A percentile compares a stretch with the other conserved stretches of the same genome.
phyloP scores from a whole-genome alignment of 2,888 invertebrate species.

The Heliconius charithonia region DNA sequence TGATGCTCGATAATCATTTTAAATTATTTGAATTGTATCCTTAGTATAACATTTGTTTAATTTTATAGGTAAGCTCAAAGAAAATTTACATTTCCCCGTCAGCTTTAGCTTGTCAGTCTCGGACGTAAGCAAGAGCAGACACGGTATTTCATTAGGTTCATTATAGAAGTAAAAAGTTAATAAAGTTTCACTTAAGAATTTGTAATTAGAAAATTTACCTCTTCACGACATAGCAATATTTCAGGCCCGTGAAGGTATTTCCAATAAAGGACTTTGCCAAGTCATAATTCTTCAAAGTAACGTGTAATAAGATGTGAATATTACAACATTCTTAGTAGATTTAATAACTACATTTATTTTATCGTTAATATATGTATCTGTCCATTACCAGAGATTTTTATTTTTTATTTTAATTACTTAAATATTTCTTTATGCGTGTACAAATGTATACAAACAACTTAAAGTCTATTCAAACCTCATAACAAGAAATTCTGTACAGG shows the following conservation, averaged over 20 bases:
- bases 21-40: too few species aligned
- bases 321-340: constrained; percentile 79
- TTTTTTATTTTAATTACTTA: not conserved
- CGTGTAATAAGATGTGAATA: constrained; percentile 83
- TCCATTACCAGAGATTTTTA: not conserved
- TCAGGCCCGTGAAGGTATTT: constrained; percentile 83
- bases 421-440: constrained; percentile 12
- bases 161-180: constrained; percentile 82
- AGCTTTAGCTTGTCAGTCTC: constrained; percentile 38
- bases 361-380: constrained; percentile 15
- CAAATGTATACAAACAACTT: constrained; percentile 10
- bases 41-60: too few species aligned
- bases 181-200: constrained; percentile 82
- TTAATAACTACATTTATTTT: constrained; percentile 50
- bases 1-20: too few species aligned
- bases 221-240: constrained; percentile 84
- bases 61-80: too few species aligned
- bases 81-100: too few species aligned
- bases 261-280: constrained; percentile 84
- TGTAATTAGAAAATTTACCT: constrained; percentile 83
- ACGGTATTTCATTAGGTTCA: constrained; percentile 79
- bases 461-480: constrained; percentile 63
- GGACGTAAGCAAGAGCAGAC: constrained; percentile 63
- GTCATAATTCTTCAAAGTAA: constrained; percentile 84
- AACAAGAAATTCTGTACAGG: constrained; percentile 64